Percentiles rank a stretch among this genome's conserved stretches.
Evolutionary conservation across 1,140 invertebrate species (phyloP).

Genomic region (Ips nitidus): DNA sequence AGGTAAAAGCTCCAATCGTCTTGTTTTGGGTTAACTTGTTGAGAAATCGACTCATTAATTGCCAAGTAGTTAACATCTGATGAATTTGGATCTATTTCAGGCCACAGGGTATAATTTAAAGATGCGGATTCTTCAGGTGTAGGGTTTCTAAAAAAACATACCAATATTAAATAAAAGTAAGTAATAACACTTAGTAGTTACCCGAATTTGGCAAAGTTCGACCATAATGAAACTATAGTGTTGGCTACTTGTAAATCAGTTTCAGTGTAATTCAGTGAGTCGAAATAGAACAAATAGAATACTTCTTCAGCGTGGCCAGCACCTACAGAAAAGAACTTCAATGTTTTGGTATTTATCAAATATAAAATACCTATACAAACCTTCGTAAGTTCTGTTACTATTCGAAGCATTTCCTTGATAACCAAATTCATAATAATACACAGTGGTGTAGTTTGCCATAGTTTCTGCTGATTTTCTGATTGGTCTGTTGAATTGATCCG

Average conservation of each 20-base stretch:
- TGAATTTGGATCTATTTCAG: neutral
- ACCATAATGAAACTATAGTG: slow-evolving; percentile 1
- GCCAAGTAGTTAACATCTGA: slow-evolving; percentile 9
- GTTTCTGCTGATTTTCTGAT: neutral
- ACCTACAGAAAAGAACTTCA: neutral
- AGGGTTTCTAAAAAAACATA: slow-evolving; percentile 14
- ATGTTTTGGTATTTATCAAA: too few relatives aligned
- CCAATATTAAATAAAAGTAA: neutral
- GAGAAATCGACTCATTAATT: slow-evolving; percentile 12
- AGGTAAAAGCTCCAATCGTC: slow-evolving; percentile 11
- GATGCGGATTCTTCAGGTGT: slow-evolving; percentile 4
- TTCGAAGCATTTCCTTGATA: neutral
- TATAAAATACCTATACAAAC: too few relatives aligned
- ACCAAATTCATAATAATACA: slow-evolving; percentile 10
- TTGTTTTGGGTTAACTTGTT: slow-evolving; percentile 15
- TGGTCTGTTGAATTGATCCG: slow-evolving; percentile 7
- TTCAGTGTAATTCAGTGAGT: neutral
- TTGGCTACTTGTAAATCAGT: slow-evolving; percentile 1
- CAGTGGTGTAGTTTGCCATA: slow-evolving; percentile 8
- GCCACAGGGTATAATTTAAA: slow-evolving; percentile 18
- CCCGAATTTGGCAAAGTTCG: slow-evolving; percentile 5
- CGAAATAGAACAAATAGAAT: neutral
- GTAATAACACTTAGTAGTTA: neutral
- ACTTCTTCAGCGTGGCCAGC: slow-evolving; percentile 4
- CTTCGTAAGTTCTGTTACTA: too few relatives aligned